These are phyloP conservation scores for Sarcoramphus papa DNA, from an alignment of 2,797 vertebrate genomes.

Conservation along the genomic window DNA sequence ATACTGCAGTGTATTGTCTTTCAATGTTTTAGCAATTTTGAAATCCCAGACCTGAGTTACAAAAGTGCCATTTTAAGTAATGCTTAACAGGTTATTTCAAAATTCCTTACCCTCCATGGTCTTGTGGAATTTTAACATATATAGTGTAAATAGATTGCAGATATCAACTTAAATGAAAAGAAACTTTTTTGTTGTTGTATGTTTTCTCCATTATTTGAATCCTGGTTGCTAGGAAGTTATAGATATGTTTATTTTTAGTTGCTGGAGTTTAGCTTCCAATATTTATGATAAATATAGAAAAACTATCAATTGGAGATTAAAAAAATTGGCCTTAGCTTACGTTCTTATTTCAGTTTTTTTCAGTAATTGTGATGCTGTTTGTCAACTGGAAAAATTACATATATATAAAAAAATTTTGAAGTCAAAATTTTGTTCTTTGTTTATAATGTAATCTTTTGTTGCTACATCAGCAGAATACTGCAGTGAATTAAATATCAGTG, in stretches of 20 bases:
- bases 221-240: constrained; percentile 60
- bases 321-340: constrained; percentile 63
- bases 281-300: constrained; percentile 60
- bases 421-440: constrained; percentile 70
- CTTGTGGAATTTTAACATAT: constrained; percentile 30
- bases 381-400: constrained; percentile 63
- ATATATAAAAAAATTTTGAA: constrained; percentile 25
- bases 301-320: constrained; percentile 35
- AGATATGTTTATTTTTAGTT: constrained; percentile 65
- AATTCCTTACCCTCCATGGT: constrained; percentile 6
- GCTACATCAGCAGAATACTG: constrained; percentile 71
- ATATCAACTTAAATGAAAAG: constrained; percentile 60
- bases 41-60: constrained; percentile 34
- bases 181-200: constrained; percentile 58
- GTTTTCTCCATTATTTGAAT: constrained; percentile 58
- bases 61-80: constrained; percentile 62
- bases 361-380: constrained; percentile 73
- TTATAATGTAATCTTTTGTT: constrained; percentile 76
- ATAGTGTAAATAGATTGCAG: constrained; percentile 68
- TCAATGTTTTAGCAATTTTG: not conserved
- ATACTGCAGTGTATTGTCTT: not conserved
- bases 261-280: constrained; percentile 69
- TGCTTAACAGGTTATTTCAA: constrained; percentile 29
- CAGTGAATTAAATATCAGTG: constrained; percentile 75
- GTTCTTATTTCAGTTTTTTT: constrained; percentile 69